phyloP scores from a whole-genome alignment of 2,113 vertebrate species.

The Anarrhichthys ocellatus region DNA sequence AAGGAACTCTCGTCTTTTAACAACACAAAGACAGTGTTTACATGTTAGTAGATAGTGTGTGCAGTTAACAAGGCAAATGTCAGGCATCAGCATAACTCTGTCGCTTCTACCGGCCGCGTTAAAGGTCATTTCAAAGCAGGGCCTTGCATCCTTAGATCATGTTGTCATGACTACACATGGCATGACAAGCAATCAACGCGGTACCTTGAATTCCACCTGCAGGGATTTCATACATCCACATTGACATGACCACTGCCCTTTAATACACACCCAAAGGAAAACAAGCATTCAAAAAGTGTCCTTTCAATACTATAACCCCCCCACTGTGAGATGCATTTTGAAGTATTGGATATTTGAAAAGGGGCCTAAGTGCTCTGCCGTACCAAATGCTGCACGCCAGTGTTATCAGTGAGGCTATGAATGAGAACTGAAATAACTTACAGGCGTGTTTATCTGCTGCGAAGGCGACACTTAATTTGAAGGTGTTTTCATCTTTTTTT shows the following conservation, averaged over 20 bases:
- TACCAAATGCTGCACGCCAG: not conserved
- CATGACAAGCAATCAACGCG: constrained; percentile 7
- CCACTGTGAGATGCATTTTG: not conserved
- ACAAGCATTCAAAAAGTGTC: not conserved
- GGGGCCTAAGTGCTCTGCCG: not conserved
- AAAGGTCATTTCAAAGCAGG: constrained; percentile 20
- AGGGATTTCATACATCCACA: not conserved
- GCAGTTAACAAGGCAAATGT: constrained; percentile 17
- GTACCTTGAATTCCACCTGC: constrained; percentile 5
- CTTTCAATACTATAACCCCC: not conserved
- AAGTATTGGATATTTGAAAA: not conserved
- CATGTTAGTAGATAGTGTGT: constrained; percentile 3
- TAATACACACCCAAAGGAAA: not conserved
- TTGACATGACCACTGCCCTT: not conserved
- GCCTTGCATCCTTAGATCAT: constrained; percentile 14
- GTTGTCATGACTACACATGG: constrained; percentile 46
- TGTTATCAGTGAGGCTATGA: not conserved
- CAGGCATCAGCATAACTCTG: not conserved
- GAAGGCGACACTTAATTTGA: constrained; percentile 7
- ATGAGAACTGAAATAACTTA: not conserved
- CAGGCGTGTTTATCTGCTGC: not conserved
- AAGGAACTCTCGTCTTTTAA: not conserved
- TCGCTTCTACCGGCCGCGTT: not conserved
- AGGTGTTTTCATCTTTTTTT: not conserved
- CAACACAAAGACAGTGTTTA: not conserved